Percentiles rank a stretch among this genome's conserved stretches.
These are phyloP conservation scores for Embidobia sp. DNA, from an alignment of 2,888 invertebrate species.

Conservation along the genomic window DNA sequence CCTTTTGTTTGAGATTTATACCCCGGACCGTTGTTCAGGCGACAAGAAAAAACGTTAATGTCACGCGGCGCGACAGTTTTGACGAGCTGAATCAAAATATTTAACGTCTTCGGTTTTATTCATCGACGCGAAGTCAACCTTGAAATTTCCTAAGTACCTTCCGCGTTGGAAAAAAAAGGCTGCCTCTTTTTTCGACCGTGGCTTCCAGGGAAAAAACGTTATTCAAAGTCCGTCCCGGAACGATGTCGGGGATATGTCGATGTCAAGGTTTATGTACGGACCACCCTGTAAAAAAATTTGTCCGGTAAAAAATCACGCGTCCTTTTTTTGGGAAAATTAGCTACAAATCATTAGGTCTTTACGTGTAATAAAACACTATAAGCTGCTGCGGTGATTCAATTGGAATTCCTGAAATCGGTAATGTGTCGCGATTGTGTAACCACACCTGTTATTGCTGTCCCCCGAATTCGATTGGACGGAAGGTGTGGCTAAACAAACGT, in stretches of 20 bases:
- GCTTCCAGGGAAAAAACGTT: constrained; percentile 32
- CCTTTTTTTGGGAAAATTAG: constrained; percentile 25
- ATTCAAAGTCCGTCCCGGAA: constrained; percentile 44
- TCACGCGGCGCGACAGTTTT: constrained; percentile 50
- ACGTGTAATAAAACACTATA: constrained; percentile 35
- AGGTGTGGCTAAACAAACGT: constrained; percentile 36
- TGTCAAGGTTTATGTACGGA: constrained; percentile 52
- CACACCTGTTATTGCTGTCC: constrained; percentile 40
- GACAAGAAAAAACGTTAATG: constrained; percentile 35
- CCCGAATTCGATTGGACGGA: constrained; percentile 44
- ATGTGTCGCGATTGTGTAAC: constrained; percentile 5
- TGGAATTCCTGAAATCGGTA: constrained; percentile 40
- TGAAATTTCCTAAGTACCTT: constrained; percentile 63
- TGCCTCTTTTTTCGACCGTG: constrained; percentile 12
- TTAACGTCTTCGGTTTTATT: constrained; percentile 56
- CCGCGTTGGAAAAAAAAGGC: constrained; percentile 47
- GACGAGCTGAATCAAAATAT: constrained; percentile 61
- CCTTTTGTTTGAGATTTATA: constrained; percentile 53
- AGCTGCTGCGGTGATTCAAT: constrained; percentile 25
- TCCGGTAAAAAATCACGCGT: constrained; percentile 36
- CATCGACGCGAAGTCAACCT: constrained; percentile 42
- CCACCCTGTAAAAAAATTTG: constrained; percentile 50
- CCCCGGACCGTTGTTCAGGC: constrained; percentile 39
- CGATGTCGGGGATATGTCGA: constrained; percentile 49
- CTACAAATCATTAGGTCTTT: constrained; percentile 52